Percentiles rank a stretch among this genome's conserved stretches.
Evolutionary conservation across 2,888 invertebrate species (phyloP).

Genomic region (Phortica magna): DNA sequence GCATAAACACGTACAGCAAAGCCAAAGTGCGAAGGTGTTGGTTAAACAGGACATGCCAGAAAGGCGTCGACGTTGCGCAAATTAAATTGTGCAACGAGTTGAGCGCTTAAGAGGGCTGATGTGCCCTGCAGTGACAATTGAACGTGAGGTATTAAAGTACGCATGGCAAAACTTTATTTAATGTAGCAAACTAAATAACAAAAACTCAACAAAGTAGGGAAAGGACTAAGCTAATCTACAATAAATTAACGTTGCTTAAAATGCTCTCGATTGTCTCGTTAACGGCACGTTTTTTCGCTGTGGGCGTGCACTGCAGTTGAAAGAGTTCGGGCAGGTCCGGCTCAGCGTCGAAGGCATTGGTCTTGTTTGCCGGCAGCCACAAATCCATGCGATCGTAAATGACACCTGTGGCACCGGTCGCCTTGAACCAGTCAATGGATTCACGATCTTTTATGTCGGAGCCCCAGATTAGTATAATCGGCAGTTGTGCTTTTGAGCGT

Average conservation of each 20-base stretch:
- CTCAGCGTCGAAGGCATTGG: slow-evolving; percentile 61
- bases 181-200: slow-evolving; percentile 24
- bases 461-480: slow-evolving; percentile 97
- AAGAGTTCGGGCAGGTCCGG: slow-evolving; percentile 70
- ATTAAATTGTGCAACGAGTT: not conserved
- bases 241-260: slow-evolving; percentile 66
- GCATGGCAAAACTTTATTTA: slow-evolving; percentile 17
- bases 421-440: slow-evolving; percentile 89
- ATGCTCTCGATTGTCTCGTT: slow-evolving; percentile 68
- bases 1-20: slow-evolving; percentile 6
- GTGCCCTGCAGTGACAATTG: not conserved
- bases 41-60: not conserved
- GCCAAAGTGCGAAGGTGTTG: not conserved
- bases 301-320: slow-evolving; percentile 64
- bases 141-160: not conserved
- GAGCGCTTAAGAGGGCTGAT: not conserved
- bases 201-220: slow-evolving; percentile 20
- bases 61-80: not conserved
- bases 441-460: slow-evolving; percentile 92
- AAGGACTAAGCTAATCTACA: slow-evolving; percentile 44
- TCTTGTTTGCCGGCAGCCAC: slow-evolving; percentile 63
- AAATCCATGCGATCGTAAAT: slow-evolving; percentile 94
- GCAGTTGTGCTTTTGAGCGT: slow-evolving; percentile 85
- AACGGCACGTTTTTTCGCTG: slow-evolving; percentile 34
- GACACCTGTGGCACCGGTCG: slow-evolving; percentile 93